Conservation (phyloP, 2,797 vertebrate genomes). For the Manis javanica region DNA sequence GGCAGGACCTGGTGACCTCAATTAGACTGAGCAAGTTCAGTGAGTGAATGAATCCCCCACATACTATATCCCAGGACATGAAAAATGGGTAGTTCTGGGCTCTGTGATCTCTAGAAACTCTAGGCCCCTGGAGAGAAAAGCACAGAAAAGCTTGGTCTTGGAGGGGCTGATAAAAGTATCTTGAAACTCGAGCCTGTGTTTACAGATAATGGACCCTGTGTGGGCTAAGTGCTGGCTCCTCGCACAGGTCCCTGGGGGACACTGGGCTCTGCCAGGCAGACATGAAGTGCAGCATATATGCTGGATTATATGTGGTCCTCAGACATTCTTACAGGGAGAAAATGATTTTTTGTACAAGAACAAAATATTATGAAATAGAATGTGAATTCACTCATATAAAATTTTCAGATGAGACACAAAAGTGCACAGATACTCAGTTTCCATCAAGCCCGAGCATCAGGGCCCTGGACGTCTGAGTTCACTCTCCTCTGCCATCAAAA, state of each 20-base stretch:
- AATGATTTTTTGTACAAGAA: background rate
- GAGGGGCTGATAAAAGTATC: background rate
- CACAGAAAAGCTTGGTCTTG: background rate
- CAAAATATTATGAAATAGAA: background rate
- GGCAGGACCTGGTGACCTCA: background rate
- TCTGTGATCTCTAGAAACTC: background rate
- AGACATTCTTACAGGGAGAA: background rate
- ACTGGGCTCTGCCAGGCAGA: background rate
- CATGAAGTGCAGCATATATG: background rate
- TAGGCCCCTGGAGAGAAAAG: background rate
- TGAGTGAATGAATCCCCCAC: background rate
- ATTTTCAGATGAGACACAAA: background rate
- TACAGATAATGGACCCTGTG: background rate
- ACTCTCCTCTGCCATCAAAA: background rate
- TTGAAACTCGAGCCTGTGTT: background rate
- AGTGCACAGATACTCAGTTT: background rate
- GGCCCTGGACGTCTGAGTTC: background rate
- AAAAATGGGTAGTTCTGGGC: background rate
- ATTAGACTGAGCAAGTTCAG: accelerated
- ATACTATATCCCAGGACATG: background rate
- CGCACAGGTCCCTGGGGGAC: accelerated
- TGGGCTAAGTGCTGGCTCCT: too few relatives aligned
- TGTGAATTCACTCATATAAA: background rate
- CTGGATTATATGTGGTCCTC: background rate
- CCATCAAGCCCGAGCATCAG: background rate